Percentiles rank a stretch among this genome's conserved stretches.
Evolutionary conservation across 2,888 invertebrate species (phyloP).

Genomic region (Steinernema carpocapsae): DNA sequence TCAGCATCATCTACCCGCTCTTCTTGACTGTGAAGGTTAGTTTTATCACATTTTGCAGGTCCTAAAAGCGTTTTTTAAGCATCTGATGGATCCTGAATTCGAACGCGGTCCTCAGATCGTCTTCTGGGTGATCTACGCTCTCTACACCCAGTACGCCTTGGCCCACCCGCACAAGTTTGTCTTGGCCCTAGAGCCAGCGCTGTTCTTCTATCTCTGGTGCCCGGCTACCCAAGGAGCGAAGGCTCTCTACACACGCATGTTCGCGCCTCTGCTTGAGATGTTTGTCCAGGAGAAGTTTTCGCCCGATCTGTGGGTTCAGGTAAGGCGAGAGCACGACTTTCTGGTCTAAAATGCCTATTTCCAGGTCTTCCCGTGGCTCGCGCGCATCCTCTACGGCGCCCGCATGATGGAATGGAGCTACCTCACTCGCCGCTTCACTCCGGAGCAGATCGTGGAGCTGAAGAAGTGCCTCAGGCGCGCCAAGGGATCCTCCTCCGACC

Average conservation of each 20-base stretch:
- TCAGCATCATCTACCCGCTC: background rate
- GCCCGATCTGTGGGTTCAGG: background rate
- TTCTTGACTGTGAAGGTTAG: background rate
- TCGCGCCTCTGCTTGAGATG: background rate
- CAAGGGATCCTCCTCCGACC: no score
- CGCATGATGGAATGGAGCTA: background rate
- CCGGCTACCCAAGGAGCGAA: background rate
- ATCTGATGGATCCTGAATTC: background rate
- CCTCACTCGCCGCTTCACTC: background rate
- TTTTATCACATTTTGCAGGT: background rate
- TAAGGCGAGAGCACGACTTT: no score
- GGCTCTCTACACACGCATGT: background rate
- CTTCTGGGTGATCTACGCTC: background rate
- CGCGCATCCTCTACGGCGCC: background rate
- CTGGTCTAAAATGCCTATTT: no score
- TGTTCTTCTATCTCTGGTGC: constrained; percentile 2
- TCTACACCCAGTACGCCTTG: background rate
- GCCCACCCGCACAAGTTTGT: background rate
- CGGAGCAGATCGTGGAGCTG: background rate
- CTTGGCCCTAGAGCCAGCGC: background rate
- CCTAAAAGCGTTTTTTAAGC: background rate
- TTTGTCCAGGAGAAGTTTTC: background rate
- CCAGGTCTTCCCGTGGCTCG: background rate
- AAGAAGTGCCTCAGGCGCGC: background rate
- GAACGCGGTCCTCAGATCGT: background rate